These are phyloP conservation scores for Tarsius wallacei DNA, from an alignment of 2,797 vertebrate genomes.

Conservation along the genomic window DNA sequence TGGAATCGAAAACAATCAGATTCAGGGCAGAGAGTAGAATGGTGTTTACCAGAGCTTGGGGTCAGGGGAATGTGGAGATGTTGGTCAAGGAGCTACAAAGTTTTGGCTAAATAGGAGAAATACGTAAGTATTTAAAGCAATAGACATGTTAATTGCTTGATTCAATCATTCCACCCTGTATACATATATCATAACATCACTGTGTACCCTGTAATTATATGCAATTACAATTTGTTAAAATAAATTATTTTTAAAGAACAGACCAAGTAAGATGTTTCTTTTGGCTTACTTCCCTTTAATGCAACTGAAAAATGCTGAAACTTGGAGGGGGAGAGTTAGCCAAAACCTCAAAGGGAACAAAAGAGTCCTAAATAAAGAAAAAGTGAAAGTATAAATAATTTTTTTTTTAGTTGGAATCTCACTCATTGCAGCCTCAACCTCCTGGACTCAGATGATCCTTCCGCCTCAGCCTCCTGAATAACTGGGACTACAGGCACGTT, in stretches of 20 bases:
- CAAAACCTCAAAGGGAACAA: neutral
- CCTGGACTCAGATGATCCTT: too few species aligned
- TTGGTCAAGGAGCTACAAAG: neutral
- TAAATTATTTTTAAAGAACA: neutral
- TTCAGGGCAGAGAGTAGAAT: neutral
- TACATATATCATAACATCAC: neutral
- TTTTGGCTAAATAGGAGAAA: neutral
- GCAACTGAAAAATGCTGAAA: neutral
- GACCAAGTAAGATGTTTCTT: neutral
- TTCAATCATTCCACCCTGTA: neutral
- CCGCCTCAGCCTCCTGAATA: too few species aligned
- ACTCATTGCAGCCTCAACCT: too few species aligned
- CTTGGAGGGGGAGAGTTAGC: neutral
- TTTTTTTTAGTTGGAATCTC: too few species aligned
- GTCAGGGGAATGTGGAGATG: neutral
- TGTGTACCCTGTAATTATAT: neutral
- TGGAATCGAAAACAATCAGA: neutral
- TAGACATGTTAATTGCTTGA: neutral
- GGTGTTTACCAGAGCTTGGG: neutral
- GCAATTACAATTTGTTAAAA: neutral
- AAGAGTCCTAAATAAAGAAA: neutral
- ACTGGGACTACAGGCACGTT: too few species aligned
- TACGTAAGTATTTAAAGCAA: neutral
- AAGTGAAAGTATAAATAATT: neutral
- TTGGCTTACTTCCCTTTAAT: conserved; percentile 3